Conservation (phyloP, 2,797 vertebrate species). For the Eurystomus glaucurus region DNA sequence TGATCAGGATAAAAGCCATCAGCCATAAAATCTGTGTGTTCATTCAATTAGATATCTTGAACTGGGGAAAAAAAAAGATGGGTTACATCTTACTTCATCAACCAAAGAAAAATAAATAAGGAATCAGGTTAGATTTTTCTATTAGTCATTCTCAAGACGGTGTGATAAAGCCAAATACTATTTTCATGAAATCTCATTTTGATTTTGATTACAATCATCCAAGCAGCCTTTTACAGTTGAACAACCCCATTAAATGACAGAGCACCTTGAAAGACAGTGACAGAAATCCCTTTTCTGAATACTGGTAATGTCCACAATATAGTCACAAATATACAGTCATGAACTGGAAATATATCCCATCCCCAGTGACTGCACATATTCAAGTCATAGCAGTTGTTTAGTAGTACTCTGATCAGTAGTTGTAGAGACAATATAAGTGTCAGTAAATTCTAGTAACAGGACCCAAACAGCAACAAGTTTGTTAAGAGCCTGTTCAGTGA, state of each 20-base stretch:
- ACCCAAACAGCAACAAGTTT: background rate
- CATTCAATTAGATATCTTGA: background rate
- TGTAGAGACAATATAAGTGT: background rate
- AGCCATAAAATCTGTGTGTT: background rate
- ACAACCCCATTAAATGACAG: background rate
- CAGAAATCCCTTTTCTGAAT: background rate
- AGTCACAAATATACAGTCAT: background rate
- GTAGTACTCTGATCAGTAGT: background rate
- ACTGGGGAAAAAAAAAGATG: background rate
- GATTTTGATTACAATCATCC: background rate
- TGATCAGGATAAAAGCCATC: slow-evolving; percentile 15
- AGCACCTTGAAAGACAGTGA: background rate
- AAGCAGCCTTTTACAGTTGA: background rate
- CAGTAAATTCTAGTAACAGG: background rate
- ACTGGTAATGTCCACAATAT: background rate
- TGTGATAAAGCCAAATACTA: background rate
- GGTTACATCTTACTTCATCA: slow-evolving; percentile 1
- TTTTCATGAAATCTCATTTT: background rate
- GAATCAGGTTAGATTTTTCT: background rate
- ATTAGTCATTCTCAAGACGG: background rate
- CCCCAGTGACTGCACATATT: background rate
- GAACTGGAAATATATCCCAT: background rate
- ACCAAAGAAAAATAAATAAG: background rate
- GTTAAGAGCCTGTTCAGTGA: background rate
- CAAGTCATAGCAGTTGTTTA: background rate